Evolutionary conservation across 2,113 vertebrate genomes (phyloP).

Genomic region (Malurus elegans): DNA sequence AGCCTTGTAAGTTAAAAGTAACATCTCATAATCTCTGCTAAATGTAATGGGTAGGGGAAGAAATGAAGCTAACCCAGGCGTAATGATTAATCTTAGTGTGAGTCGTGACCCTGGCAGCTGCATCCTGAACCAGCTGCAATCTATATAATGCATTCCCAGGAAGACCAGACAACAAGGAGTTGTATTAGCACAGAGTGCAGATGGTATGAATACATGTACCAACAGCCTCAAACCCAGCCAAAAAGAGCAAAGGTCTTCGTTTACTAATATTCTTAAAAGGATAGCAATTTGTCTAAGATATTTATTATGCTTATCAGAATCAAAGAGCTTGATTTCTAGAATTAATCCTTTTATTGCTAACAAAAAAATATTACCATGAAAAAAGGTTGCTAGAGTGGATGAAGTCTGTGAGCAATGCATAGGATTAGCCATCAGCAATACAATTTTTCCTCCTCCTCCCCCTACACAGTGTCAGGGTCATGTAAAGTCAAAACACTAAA

Average conservation of each 20-base stretch:
- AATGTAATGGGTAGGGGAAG: slow-evolving; percentile 73
- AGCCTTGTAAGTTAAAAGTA: slow-evolving; percentile 75
- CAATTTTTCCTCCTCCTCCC: slow-evolving; percentile 28
- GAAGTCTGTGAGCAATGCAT: neutral
- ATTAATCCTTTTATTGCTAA: slow-evolving; percentile 58
- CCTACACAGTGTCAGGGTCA: slow-evolving; percentile 31
- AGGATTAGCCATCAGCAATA: slow-evolving; percentile 47
- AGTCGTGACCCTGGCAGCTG: slow-evolving; percentile 74
- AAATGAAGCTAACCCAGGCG: slow-evolving; percentile 73
- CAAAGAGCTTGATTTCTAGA: slow-evolving; percentile 32
- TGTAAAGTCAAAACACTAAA: slow-evolving; percentile 44
- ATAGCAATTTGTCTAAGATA: slow-evolving; percentile 44
- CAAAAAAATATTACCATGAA: slow-evolving; percentile 58
- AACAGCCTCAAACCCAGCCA: slow-evolving; percentile 30
- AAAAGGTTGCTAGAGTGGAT: slow-evolving; percentile 15
- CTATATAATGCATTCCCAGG: slow-evolving; percentile 76
- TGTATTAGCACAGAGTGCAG: slow-evolving; percentile 63
- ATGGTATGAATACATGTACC: slow-evolving; percentile 52
- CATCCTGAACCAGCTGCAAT: slow-evolving; percentile 76
- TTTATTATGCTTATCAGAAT: slow-evolving; percentile 63
- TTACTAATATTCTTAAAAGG: slow-evolving; percentile 71
- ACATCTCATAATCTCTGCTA: slow-evolving; percentile 75
- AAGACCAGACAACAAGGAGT: slow-evolving; percentile 71
- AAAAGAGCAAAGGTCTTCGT: slow-evolving; percentile 62
- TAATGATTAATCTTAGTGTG: slow-evolving; percentile 77